Evolutionary conservation across 2,113 vertebrate genomes (phyloP).

Genomic region (Octodon degus): DNA sequence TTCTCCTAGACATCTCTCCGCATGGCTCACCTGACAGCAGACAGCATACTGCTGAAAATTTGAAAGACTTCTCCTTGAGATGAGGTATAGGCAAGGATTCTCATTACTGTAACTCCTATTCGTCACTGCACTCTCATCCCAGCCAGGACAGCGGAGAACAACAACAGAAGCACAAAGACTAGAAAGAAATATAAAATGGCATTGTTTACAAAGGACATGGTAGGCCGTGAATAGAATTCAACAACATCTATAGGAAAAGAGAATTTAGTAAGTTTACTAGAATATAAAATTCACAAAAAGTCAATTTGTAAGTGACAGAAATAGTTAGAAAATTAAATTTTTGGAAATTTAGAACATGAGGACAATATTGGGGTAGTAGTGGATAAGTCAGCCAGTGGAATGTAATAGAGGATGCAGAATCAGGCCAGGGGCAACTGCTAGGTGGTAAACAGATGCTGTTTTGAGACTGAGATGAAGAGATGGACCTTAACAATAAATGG

Average conservation of each 20-base stretch:
- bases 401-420: not conserved
- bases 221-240: not conserved
- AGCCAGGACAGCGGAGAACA: not conserved
- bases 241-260: not conserved
- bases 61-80: not conserved
- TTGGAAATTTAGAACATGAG: not conserved
- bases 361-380: not conserved
- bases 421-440: not conserved
- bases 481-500: not conserved
- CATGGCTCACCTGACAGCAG: not conserved
- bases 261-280: constrained; percentile 5
- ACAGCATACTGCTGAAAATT: not conserved
- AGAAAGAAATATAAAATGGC: not conserved
- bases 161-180: not conserved
- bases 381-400: not conserved
- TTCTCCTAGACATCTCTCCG: not conserved
- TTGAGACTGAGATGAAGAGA: not conserved
- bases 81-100: not conserved
- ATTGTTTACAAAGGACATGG: not conserved
- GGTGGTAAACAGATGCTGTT: not conserved
- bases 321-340: constrained; percentile 5
- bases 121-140: not conserved
- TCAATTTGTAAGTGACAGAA: not conserved
- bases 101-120: not conserved
- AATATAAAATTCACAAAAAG: not conserved